Evolutionary conservation across 2,113 vertebrate species (phyloP), one percentile per base, ranked within the genome.

Genomic region (Lasiurus borealis): DNA sequence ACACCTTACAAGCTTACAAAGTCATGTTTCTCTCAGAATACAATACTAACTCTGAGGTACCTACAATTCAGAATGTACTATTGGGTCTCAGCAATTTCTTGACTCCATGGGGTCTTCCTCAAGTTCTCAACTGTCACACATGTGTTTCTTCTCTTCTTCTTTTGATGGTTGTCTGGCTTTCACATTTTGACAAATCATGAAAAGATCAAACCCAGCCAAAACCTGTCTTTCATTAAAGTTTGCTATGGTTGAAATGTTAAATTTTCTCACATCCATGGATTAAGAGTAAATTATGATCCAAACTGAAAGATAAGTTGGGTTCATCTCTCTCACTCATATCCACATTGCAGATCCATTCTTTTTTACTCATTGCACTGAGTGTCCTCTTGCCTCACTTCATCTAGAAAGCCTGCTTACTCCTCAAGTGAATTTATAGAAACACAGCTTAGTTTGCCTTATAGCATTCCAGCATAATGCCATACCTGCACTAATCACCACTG

Each of bases 141-240:
- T 82, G 73, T 95, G 64, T 62, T 85, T 88, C 66, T 92, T 91
- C 59, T 80, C 68, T 82, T 91, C 69, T 54, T 21, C 84, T 95
- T 85, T 82, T 69, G 72, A 90, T 96, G 69, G 19, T 57, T 94
- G 93, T 87, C 84, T 93, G 62, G 76, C 21, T 88, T 92, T 89
- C 57, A 59, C 71, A 94, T 94, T 94, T 90, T 95, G 84, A 93
- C 87, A 91, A 94, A 89, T 90, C 80, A 92, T 71, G 59, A 88
- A 92, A 93, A 82, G 76, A 88, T 78, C 59, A 94, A 95, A 82
- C 62, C 68, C 46, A 97, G 71, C 29, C 15, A 59, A 93, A 88
- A 88, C 57, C 68, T 97, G 88, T 78, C 78, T 77, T 96, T 95
- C 40, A 93, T 93, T 95, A 94, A 23, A 62, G 36, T 82, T 84